A percentile compares a stretch with the other conserved stretches of the same genome.
phyloP scores from a whole-genome alignment of 2,888 invertebrate species.

The Euclidia mi region DNA sequence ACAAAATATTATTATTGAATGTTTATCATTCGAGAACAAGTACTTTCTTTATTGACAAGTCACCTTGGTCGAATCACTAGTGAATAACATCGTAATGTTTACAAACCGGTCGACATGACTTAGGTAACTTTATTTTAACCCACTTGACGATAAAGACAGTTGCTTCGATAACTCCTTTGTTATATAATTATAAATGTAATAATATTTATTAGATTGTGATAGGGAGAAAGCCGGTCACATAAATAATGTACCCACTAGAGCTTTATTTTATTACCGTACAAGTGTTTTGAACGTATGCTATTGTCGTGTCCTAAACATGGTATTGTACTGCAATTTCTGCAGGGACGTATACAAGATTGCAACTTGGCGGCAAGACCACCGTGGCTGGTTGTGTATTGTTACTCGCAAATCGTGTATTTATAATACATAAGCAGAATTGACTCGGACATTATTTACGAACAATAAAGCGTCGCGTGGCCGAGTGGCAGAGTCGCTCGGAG shows the following conservation, averaged over 20 bases:
- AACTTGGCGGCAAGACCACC: constrained; percentile 32
- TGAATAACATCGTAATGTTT: constrained; percentile 63
- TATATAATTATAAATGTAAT: constrained; percentile 23
- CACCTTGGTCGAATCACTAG: constrained; percentile 65
- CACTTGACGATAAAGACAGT: constrained; percentile 33
- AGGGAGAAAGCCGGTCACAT: constrained; percentile 5
- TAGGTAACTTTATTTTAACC: constrained; percentile 48
- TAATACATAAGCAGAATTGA: constrained; percentile 51
- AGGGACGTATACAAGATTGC: constrained; percentile 7
- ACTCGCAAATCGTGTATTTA: constrained; percentile 53
- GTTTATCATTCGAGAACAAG: constrained; percentile 57
- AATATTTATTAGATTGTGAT: constrained; percentile 13
- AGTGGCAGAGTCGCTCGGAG: constrained; percentile 52
- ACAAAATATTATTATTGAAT: constrained; percentile 35
- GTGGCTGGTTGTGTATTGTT: constrained; percentile 24
- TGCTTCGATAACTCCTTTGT: constrained; percentile 40
- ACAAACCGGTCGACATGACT: constrained; percentile 53
- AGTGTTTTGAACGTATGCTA: too few relatives aligned
- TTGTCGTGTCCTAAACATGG: too few relatives aligned
- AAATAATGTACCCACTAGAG: background rate
- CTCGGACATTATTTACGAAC: constrained; percentile 68
- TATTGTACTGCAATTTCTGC: too few relatives aligned
- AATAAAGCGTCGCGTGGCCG: constrained; percentile 60
- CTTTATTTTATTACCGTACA: constrained; percentile 3
- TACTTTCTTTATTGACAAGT: constrained; percentile 63